Evolutionary conservation across 2,888 invertebrate genomes (phyloP).

Genomic region (Deroplatys truncata): DNA sequence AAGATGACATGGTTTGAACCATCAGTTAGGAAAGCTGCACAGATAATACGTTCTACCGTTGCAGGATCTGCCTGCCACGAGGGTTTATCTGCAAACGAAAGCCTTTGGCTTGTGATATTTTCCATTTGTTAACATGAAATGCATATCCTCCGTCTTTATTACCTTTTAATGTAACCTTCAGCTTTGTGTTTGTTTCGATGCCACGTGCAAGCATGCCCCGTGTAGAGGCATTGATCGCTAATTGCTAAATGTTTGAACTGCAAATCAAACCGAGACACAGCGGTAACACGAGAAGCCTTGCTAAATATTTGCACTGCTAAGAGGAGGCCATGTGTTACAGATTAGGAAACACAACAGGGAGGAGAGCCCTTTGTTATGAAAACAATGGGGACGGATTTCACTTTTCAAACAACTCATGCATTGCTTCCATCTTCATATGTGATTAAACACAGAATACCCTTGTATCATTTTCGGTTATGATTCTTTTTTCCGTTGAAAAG

Average conservation of each 20-base stretch:
- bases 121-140: not conserved
- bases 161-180: not conserved
- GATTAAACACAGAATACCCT: not conserved
- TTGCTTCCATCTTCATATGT: not conserved
- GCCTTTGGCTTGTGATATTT: not conserved
- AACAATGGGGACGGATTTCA: not conserved
- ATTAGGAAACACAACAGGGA: not conserved
- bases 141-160: not conserved
- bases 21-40: not conserved
- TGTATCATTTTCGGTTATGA: not conserved
- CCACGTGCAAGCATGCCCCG: too few relatives aligned
- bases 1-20: not conserved
- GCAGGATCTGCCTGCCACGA: not conserved
- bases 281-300: not conserved
- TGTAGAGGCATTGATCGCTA: not conserved
- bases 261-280: not conserved
- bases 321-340: conserved; percentile 14
- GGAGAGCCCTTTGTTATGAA: not conserved
- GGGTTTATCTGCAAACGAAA: not conserved
- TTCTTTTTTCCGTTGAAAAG: not conserved
- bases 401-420: not conserved
- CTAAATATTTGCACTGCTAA: conserved; percentile 13
- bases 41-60: not conserved
- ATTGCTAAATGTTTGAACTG: conserved; percentile 7
- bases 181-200: not conserved